These are phyloP conservation scores for Cyrtonyx montezumae DNA, from an alignment of 2,113 vertebrate genomes.

Conservation along the genomic window DNA sequence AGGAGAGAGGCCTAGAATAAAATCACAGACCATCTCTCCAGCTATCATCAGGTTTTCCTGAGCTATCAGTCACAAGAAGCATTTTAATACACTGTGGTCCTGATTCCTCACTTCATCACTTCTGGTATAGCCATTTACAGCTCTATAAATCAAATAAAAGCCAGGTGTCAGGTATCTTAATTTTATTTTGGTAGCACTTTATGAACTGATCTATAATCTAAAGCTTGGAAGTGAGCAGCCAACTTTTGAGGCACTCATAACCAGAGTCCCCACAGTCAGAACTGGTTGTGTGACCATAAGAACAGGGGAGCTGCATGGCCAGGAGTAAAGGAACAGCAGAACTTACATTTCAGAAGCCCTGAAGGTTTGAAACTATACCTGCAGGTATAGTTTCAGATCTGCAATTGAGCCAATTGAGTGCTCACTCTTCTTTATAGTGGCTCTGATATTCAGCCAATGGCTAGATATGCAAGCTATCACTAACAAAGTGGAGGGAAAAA, in stretches of 20 bases:
- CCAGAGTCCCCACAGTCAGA: not conserved
- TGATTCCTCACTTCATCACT: not conserved
- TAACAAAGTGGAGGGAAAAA: not conserved
- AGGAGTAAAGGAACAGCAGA: rapidly evolving
- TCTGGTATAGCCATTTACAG: not conserved
- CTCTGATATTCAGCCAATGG: rapidly evolving
- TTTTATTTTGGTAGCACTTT: not conserved
- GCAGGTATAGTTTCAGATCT: not conserved
- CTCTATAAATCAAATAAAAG: not conserved
- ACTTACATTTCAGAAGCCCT: not conserved
- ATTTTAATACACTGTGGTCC: not conserved
- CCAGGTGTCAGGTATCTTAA: not conserved
- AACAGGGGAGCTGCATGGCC: not conserved
- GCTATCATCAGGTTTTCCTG: not conserved
- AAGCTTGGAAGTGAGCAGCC: not conserved
- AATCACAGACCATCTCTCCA: not conserved
- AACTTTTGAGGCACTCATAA: not conserved
- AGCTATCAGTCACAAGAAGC: not conserved
- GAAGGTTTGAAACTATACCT: too few relatives aligned
- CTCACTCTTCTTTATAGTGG: not conserved
- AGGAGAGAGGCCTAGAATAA: not conserved
- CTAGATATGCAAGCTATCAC: not conserved
- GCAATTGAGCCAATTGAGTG: not conserved
- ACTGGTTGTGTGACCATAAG: not conserved
- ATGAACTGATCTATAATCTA: not conserved